These are phyloP conservation scores for Nephrotoma guestfalica DNA, from an alignment of 2,888 invertebrate species.

Conservation along the genomic window DNA sequence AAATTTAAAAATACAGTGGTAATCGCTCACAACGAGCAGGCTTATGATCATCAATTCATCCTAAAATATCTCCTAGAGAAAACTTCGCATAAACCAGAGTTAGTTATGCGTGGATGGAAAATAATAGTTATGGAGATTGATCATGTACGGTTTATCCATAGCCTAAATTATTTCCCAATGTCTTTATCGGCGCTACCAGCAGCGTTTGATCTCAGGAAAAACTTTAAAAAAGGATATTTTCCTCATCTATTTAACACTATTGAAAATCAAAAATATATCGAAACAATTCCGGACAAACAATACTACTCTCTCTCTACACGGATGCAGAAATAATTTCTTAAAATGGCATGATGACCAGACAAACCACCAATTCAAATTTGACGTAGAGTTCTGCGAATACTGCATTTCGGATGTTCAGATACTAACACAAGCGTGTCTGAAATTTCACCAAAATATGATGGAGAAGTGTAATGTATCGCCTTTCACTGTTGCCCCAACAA, in stretches of 20 bases:
- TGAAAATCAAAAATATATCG: neutral
- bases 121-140: neutral
- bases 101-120: neutral
- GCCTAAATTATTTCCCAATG: constrained; percentile 16
- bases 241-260: constrained; percentile 14
- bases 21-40: neutral
- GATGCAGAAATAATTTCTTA: too few relatives aligned
- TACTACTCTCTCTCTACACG: neutral
- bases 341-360: too few relatives aligned
- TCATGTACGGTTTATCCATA: neutral
- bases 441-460: too few relatives aligned
- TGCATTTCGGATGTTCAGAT: too few relatives aligned
- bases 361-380: too few relatives aligned
- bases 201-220: constrained; percentile 11
- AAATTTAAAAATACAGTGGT: neutral
- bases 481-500: too few relatives aligned
- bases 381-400: too few relatives aligned
- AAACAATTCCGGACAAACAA: neutral
- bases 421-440: too few relatives aligned
- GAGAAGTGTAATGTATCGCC: too few relatives aligned
- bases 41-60: neutral
- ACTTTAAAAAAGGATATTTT: constrained; percentile 15
- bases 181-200: constrained; percentile 12
- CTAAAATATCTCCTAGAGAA: neutral
- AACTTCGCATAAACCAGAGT: neutral